Conservation (phyloP, 2,113 vertebrate species). For the Sapajus apella region DNA sequence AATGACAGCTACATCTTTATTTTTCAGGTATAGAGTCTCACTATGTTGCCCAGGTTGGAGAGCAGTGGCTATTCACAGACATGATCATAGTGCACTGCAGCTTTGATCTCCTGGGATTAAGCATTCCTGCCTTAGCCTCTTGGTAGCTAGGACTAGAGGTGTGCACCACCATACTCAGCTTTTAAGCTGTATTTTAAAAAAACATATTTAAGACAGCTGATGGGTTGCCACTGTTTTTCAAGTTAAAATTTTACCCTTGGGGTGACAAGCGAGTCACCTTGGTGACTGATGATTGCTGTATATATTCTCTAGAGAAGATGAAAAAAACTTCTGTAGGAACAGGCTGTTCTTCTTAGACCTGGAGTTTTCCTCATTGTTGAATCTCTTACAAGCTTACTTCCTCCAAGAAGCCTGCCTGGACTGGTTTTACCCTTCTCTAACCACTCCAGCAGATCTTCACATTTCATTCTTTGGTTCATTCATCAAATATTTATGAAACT, state of each 20-base stretch:
- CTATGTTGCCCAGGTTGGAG: neutral
- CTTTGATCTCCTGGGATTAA: neutral
- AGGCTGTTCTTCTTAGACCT: neutral
- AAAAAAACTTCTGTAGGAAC: neutral
- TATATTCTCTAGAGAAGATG: neutral
- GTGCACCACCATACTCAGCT: neutral
- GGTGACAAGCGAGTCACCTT: neutral
- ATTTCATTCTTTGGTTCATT: neutral
- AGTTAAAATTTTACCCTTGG: constrained; percentile 36
- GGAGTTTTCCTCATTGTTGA: neutral
- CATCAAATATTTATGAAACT: neutral
- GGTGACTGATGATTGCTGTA: neutral
- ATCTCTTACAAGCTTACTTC: neutral
- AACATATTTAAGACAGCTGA: neutral
- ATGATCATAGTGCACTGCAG: too few species aligned
- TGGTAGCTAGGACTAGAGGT: neutral
- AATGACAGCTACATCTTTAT: neutral
- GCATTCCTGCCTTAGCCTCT: neutral
- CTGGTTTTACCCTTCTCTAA: neutral
- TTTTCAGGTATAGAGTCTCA: neutral
- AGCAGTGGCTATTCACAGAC: too few species aligned
- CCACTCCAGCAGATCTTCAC: neutral
- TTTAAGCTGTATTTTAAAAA: neutral
- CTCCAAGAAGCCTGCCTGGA: neutral
- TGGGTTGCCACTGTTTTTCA: constrained; percentile 35